Conservation (phyloP, 2,113 vertebrate genomes). For the Arothron firmamentum region DNA sequence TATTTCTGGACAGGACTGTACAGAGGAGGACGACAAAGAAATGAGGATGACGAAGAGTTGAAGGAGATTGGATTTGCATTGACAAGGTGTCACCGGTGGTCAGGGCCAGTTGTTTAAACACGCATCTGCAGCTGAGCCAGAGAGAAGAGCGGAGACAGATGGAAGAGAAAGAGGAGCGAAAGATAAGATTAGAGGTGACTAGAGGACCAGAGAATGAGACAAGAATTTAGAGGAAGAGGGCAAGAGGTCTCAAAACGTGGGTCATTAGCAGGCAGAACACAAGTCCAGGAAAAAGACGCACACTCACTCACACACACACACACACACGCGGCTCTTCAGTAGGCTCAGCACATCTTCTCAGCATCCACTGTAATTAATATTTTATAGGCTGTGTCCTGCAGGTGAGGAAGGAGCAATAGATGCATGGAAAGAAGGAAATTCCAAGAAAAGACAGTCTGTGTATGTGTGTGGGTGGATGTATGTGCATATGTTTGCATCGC, state of each 20-base stretch:
- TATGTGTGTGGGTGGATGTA: not conserved
- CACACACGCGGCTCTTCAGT: slow-evolving; percentile 36
- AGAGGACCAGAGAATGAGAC: slow-evolving; percentile 32
- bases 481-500: not conserved
- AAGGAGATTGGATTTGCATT: slow-evolving; percentile 49
- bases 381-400: slow-evolving; percentile 58
- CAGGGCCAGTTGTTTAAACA: slow-evolving; percentile 32
- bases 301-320: slow-evolving; percentile 22
- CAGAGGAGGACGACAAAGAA: slow-evolving; percentile 22
- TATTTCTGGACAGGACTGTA: slow-evolving; percentile 34
- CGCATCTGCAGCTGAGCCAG: slow-evolving; percentile 1
- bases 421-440: slow-evolving; percentile 13
- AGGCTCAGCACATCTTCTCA: slow-evolving; percentile 54
- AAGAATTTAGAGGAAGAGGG: slow-evolving; percentile 42
- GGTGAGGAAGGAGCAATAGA: slow-evolving; percentile 39
- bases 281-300: slow-evolving; percentile 31
- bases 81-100: slow-evolving; percentile 27
- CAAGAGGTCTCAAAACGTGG: slow-evolving; percentile 58
- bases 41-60: slow-evolving; percentile 19
- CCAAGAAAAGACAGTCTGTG: not conserved
- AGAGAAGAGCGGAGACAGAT: slow-evolving; percentile 2
- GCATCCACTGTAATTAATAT: slow-evolving; percentile 64
- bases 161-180: slow-evolving; percentile 16
- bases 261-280: slow-evolving; percentile 66
- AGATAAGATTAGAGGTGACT: slow-evolving; percentile 31